Evolutionary conservation across 2,113 vertebrate genomes (phyloP).

Genomic region (Melanostigma gelatinosum): DNA sequence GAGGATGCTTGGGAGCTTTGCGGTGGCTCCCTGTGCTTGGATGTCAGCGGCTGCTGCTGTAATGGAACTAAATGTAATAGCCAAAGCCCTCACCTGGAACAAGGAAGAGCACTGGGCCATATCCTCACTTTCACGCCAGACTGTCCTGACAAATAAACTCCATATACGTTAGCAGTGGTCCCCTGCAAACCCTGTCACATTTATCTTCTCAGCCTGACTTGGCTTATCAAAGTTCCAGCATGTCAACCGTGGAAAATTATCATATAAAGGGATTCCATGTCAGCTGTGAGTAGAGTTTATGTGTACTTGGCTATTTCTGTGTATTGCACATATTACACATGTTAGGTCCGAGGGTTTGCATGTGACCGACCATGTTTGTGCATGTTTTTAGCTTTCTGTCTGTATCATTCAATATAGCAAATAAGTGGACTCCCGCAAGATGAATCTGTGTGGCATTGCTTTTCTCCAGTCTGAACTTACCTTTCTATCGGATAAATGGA

Average conservation of each 20-base stretch:
- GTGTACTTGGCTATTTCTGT: slow-evolving; percentile 21
- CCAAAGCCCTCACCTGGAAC: slow-evolving; percentile 68
- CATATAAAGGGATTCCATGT: slow-evolving; percentile 65
- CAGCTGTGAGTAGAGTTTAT: slow-evolving; percentile 17
- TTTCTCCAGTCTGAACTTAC: not conserved
- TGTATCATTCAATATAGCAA: not conserved
- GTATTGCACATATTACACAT: not conserved
- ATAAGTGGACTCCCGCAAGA: slow-evolving; percentile 2
- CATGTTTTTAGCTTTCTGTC: not conserved
- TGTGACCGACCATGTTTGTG: slow-evolving; percentile 18
- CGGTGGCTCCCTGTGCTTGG: slow-evolving; percentile 12
- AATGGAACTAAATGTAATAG: slow-evolving; percentile 69
- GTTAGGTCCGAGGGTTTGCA: slow-evolving; percentile 5
- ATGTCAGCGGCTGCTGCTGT: slow-evolving; percentile 52
- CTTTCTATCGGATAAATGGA: slow-evolving; percentile 28
- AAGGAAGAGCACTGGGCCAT: slow-evolving; percentile 61
- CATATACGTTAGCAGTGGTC: slow-evolving; percentile 50
- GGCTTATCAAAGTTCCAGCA: slow-evolving; percentile 59
- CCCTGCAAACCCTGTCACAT: slow-evolving; percentile 60
- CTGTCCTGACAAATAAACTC: slow-evolving; percentile 72
- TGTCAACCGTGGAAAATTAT: slow-evolving; percentile 66
- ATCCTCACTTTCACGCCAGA: slow-evolving; percentile 68
- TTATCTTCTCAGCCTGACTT: slow-evolving; percentile 62
- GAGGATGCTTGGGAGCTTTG: slow-evolving; percentile 15
- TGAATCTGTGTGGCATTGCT: slow-evolving; percentile 16